Conservation (phyloP, 2,113 vertebrate genomes). For the Sinocyclocheilus anshuiensis region DNA sequence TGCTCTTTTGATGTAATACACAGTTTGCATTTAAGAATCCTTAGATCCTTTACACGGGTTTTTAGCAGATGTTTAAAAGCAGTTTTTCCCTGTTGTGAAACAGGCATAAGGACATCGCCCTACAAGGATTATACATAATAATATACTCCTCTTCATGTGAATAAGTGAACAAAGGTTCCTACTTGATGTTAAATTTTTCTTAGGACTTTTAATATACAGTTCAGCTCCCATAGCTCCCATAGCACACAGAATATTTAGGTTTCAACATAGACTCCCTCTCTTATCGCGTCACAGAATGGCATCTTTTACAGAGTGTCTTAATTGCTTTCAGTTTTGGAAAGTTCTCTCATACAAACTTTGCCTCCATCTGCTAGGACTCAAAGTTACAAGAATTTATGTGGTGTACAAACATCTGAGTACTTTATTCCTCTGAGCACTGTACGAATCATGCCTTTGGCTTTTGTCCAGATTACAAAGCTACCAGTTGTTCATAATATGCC, state of each 20-base stretch:
- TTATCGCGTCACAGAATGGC: background rate
- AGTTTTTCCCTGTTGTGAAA: background rate
- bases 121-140: background rate
- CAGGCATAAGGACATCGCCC: background rate
- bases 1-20: no score
- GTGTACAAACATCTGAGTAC: background rate
- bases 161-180: background rate
- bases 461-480: background rate
- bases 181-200: background rate
- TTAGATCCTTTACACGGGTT: background rate
- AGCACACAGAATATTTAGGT: no score
- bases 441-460: background rate
- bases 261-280: no score
- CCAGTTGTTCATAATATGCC: background rate
- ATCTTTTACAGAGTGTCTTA: background rate
- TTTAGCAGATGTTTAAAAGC: background rate
- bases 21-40: no score
- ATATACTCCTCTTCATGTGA: background rate
- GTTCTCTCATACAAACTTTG: background rate
- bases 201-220: background rate
- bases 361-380: background rate
- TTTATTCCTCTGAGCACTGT: background rate
- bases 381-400: background rate
- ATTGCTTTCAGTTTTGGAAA: background rate
- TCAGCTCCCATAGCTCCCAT: no score